Conservation (phyloP, 2,113 vertebrate genomes). For the Isurus oxyrinchus region DNA sequence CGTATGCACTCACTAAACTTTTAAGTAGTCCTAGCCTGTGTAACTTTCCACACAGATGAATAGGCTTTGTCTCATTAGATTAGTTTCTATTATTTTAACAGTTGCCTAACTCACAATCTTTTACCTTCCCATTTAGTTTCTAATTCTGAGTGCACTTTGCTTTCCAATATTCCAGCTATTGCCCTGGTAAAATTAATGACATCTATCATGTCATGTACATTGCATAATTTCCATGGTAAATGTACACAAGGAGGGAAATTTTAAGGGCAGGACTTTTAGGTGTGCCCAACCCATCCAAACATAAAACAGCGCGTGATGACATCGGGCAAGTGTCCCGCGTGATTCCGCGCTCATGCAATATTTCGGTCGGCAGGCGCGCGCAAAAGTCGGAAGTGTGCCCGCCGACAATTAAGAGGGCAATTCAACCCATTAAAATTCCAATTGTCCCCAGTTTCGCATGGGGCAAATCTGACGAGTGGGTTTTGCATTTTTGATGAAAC, state of each 20-base stretch:
- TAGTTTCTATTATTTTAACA: neutral
- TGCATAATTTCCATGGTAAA: neutral
- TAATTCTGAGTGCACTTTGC: neutral
- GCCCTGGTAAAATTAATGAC: neutral
- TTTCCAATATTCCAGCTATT: neutral
- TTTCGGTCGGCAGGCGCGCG: too few species aligned
- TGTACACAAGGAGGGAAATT: neutral
- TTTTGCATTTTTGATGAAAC: too few species aligned
- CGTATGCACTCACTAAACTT: neutral
- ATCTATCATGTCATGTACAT: neutral
- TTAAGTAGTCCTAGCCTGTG: neutral
- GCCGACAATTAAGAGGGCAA: too few species aligned
- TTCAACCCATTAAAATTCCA: too few species aligned
- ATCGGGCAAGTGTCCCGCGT: too few species aligned
- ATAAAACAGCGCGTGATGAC: too few species aligned
- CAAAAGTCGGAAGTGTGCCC: too few species aligned
- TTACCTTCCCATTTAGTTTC: too few species aligned
- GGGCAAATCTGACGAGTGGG: too few species aligned
- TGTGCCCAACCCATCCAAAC: too few species aligned
- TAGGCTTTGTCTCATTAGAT: neutral
- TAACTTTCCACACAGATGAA: neutral
- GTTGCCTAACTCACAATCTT: neutral
- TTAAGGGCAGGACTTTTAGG: neutral
- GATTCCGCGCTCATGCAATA: too few species aligned
- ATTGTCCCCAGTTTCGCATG: too few species aligned